A percentile compares a stretch with the other conserved stretches of the same genome.
phyloP scores from a whole-genome alignment of 2,888 invertebrate genomes.

The Agrotis exclamationis region DNA sequence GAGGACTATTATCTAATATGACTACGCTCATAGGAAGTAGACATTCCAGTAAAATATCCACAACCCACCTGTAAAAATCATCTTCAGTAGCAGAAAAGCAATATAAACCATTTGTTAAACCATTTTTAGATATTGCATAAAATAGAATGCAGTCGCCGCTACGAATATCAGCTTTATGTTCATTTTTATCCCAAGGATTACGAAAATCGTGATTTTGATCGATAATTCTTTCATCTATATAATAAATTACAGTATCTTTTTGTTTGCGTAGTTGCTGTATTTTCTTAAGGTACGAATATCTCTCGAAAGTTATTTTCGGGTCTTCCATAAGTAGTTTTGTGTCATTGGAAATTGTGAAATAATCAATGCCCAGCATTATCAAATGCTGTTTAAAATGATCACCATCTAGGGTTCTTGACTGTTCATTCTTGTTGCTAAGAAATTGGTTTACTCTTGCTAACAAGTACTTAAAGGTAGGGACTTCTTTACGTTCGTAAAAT shows the following conservation, averaged over 20 bases:
- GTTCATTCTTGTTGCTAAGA: no score
- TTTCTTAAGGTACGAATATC: conserved; percentile 73
- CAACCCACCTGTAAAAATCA: conserved; percentile 77
- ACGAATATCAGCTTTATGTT: conserved; percentile 16
- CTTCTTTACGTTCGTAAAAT: conserved; percentile 47
- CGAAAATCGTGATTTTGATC: conserved; percentile 56
- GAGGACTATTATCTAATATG: conserved; percentile 71
- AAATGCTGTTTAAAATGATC: conserved; percentile 57
- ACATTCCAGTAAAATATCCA: conserved; percentile 68
- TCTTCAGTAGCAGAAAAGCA: conserved; percentile 64
- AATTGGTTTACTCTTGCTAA: conserved; percentile 31
- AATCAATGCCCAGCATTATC: conserved; percentile 66
- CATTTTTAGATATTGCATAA: conserved; percentile 69
- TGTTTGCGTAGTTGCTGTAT: conserved; percentile 65
- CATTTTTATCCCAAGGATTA: conserved; percentile 55
- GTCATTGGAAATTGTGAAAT: conserved; percentile 61
- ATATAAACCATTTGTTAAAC: conserved; percentile 71
- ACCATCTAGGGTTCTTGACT: background rate
- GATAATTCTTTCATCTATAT: conserved; percentile 75
- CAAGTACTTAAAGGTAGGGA: conserved; percentile 51
- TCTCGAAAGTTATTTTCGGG: conserved; percentile 74
- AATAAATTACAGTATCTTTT: conserved; percentile 65
- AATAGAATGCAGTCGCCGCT: conserved; percentile 62
- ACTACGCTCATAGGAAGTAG: conserved; percentile 70
- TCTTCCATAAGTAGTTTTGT: conserved; percentile 72